These are phyloP conservation scores for Phoenicopterus ruber DNA, from an alignment of 2,113 vertebrate genomes.

Conservation along the genomic window DNA sequence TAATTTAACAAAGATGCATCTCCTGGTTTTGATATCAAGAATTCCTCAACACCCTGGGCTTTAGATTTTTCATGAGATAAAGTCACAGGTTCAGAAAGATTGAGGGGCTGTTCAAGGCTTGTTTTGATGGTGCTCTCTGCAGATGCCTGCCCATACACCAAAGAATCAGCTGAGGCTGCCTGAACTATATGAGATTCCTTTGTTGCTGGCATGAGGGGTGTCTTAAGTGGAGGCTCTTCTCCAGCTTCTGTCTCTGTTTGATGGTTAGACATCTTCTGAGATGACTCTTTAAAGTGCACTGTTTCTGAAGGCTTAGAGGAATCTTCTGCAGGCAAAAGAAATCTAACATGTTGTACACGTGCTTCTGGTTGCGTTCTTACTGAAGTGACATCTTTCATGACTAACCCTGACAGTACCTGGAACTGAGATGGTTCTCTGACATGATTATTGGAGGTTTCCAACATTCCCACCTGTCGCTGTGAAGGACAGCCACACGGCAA, in stretches of 20 bases:
- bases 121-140: neutral
- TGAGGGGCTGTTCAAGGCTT: neutral
- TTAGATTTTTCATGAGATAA: neutral
- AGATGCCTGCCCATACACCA: neutral
- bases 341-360: neutral
- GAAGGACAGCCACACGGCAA: neutral
- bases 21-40: neutral
- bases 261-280: neutral
- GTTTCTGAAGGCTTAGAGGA: neutral
- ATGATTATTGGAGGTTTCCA: neutral
- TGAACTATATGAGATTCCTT: neutral
- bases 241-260: neutral
- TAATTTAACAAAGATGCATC: neutral
- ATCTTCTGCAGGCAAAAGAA: neutral
- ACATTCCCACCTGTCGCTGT: neutral
- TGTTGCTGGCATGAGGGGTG: neutral
- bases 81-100: neutral
- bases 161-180: neutral
- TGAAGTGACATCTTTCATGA: neutral
- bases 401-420: neutral
- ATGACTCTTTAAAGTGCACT: neutral
- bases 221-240: neutral
- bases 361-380: neutral
- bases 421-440: neutral
- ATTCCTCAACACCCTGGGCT: neutral